Evolutionary conservation across 2,113 vertebrate genomes (phyloP).

Genomic region (Myotis lucifugus): DNA sequence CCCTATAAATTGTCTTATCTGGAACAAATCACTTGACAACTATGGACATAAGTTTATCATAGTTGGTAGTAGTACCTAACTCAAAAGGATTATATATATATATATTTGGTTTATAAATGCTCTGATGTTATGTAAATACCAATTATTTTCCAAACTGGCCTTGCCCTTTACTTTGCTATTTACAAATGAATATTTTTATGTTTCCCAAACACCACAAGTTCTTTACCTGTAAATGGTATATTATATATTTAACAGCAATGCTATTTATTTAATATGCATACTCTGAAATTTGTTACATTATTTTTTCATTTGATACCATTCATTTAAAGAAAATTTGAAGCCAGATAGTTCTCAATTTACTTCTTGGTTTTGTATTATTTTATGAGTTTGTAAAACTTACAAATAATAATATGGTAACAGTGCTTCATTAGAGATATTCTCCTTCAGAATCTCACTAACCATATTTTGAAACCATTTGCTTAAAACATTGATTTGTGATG

Average conservation of each 20-base stretch:
- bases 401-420: not conserved
- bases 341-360: not conserved
- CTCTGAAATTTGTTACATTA: not conserved
- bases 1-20: not conserved
- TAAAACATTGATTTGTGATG: not conserved
- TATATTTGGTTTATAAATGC: not conserved
- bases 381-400: not conserved
- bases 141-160: not conserved
- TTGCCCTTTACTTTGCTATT: not conserved
- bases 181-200: slow-evolving; percentile 2
- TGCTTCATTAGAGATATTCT: not conserved
- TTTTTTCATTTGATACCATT: slow-evolving; percentile 4
- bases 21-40: not conserved
- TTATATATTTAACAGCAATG: not conserved
- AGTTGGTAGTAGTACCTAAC: not conserved
- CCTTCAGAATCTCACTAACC: not conserved
- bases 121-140: not conserved
- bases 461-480: not conserved
- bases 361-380: not conserved
- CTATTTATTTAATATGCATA: not conserved
- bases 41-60: not conserved
- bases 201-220: not conserved
- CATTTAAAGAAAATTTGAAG: not conserved
- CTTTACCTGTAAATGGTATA: not conserved
- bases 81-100: not conserved